Conservation (phyloP, 2,113 vertebrate species). For the Ibidorhyncha struthersii region DNA sequence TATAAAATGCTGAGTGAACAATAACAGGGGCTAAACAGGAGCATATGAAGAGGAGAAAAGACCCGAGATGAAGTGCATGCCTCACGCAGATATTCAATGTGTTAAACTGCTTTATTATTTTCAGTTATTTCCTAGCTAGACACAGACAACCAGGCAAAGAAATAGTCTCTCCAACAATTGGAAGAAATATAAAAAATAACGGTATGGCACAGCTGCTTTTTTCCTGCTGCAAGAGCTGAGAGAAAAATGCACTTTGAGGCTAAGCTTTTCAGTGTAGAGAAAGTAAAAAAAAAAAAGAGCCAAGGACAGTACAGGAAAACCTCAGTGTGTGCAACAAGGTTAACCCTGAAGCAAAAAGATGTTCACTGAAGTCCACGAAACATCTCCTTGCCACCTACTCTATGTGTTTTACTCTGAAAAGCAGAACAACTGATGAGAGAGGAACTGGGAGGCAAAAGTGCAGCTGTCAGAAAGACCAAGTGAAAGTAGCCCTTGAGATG, state of each 20-base stretch:
- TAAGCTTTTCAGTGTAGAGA: background rate
- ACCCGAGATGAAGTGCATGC: background rate
- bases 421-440: background rate
- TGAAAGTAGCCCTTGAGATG: background rate
- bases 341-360: conserved; percentile 12
- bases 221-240: background rate
- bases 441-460: background rate
- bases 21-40: background rate
- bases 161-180: background rate
- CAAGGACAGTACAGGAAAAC: background rate
- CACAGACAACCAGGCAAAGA: background rate
- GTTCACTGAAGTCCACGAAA: background rate
- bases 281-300: background rate
- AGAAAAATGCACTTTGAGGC: background rate
- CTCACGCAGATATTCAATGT: background rate
- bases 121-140: background rate
- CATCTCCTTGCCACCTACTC: background rate
- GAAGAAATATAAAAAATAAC: conserved; percentile 16
- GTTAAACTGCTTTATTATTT: background rate
- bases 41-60: background rate
- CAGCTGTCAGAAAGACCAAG: background rate
- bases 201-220: background rate
- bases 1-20: conserved; percentile 41
- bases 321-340: background rate
- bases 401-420: background rate